Evolutionary conservation across 2,797 vertebrate species (phyloP), one percentile per base, ranked within the genome.

Genomic region (Miichthys miiuy): DNA sequence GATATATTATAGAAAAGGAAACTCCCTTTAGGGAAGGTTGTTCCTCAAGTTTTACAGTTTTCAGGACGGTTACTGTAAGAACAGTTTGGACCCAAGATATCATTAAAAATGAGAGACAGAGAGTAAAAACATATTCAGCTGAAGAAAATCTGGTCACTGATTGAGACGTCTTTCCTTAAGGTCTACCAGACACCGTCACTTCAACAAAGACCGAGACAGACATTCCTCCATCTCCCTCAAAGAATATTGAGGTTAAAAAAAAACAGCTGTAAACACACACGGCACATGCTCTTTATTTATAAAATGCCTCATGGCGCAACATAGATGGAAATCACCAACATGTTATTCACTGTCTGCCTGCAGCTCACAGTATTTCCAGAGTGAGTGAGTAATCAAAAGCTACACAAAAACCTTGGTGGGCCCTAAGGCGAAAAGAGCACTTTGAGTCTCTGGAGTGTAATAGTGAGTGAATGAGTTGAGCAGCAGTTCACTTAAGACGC

Each of bases 351-450:
- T 13, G 74, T 83, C 72, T 73, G 86, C 85, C 75, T 80, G 77
- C 79, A 76, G 81, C 85, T 86, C 52, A 5, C 72, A 73, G 85
- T 54, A 58, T 77, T 91, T 91, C 80, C 75, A 77, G 77, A 70
- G 78, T 63, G 72, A 80, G 81, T 88, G 87, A 88, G 87, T 91
- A 89, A 91, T 93, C 88, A 93, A 91, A 90, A 79, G 82, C 69
- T 84, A 85, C 88, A 91, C 86, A 91, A 91, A 90, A 91, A 87
- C 72, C 89, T 85, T 20, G 47, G 83, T 74, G 83, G 80, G 77
- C 85, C 91, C 87, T 62, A 18, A 80, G 92, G 93, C 90, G 1
- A 58, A 88, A 91, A 87, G 90, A 89, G 93, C 89, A 92, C 92
- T 93, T 77, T 57, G 63, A 83, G 79, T 88, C 85, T 87, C 86